Conservation (phyloP, 2,113 vertebrate species). For the human (Homo sapiens) region DNA sequence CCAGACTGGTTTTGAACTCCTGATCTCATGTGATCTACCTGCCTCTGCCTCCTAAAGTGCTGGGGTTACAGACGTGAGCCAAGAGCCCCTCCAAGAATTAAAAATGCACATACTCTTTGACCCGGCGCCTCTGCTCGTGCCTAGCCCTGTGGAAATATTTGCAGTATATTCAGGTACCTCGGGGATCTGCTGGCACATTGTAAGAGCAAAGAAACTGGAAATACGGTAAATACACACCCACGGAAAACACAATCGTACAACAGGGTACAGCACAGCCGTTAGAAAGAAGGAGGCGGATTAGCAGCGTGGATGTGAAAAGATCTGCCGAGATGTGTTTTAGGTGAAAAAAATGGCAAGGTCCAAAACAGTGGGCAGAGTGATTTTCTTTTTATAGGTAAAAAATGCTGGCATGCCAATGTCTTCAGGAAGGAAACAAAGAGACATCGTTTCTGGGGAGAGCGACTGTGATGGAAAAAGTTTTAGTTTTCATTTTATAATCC, state of each 20-base stretch:
- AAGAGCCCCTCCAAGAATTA: background rate
- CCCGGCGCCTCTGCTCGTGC: too few relatives aligned
- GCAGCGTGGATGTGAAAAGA: background rate
- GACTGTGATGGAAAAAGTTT: background rate
- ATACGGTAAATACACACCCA: background rate
- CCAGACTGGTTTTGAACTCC: too few relatives aligned
- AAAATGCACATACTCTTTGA: background rate
- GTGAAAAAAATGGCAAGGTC: too few relatives aligned
- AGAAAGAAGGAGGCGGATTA: background rate
- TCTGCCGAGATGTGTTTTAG: background rate
- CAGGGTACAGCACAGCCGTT: background rate
- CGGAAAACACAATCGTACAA: background rate
- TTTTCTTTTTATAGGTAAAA: background rate
- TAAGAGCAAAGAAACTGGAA: background rate
- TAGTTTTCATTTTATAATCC: background rate
- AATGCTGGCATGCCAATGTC: background rate
- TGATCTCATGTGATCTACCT: too few relatives aligned
- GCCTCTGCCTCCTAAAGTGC: too few relatives aligned
- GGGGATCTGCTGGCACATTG: background rate
- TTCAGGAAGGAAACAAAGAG: background rate
- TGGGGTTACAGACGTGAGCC: background rate
- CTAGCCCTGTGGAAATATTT: background rate
- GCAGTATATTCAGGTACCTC: fast-evolving
- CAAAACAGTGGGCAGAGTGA: background rate
- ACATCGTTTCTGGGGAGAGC: background rate